phyloP scores from a whole-genome alignment of 2,888 invertebrate genomes.

The Campoletis raptor region DNA sequence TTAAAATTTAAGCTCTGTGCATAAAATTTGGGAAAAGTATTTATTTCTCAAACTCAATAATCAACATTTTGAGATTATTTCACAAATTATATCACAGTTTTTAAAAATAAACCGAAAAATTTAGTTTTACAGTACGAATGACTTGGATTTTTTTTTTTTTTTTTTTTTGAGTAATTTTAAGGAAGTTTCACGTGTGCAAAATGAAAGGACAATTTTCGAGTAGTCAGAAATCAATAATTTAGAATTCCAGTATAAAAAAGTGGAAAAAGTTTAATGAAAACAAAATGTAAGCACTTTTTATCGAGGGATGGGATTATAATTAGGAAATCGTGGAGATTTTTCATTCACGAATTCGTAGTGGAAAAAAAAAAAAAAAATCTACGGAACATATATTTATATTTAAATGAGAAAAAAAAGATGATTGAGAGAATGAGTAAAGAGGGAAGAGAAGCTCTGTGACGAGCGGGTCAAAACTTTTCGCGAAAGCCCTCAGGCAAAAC shows the following conservation, averaged over 20 bases:
- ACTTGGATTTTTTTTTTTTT: no score
- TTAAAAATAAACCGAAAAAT: no score
- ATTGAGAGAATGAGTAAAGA: constrained; percentile 21
- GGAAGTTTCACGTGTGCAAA: no score
- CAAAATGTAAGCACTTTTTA: not conserved
- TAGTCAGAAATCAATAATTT: not conserved
- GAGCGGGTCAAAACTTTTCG: constrained; percentile 58
- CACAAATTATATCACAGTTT: no score
- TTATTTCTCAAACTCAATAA: no score
- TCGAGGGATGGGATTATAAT: not conserved
- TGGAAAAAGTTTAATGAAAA: not conserved
- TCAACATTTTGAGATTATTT: no score
- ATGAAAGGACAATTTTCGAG: not conserved
- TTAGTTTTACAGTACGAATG: no score
- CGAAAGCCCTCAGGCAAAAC: constrained; percentile 44
- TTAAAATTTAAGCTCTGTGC: no score
- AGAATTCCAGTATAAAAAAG: not conserved
- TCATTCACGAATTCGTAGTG: not conserved
- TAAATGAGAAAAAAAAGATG: not conserved
- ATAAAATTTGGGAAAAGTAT: no score
- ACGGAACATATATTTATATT: not conserved
- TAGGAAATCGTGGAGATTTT: not conserved
- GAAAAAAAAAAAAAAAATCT: not conserved
- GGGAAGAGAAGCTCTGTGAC: constrained; percentile 33
- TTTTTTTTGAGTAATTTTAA: no score